phyloP scores from a whole-genome alignment of 2,113 vertebrate genomes.

The Motacilla tschutschensis region DNA sequence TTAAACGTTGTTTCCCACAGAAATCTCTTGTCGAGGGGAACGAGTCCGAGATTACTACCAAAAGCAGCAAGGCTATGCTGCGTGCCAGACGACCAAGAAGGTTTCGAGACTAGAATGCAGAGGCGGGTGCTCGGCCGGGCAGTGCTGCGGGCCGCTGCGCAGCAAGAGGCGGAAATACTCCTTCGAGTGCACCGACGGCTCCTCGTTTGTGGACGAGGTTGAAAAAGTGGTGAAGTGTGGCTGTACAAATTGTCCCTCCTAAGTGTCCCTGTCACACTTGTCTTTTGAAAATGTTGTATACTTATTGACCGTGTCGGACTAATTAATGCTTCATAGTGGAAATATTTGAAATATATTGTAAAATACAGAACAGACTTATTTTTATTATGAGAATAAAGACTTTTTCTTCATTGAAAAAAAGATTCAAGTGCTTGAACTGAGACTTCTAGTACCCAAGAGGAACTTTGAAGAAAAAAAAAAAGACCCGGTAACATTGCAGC shows the following conservation, averaged over 20 bases:
- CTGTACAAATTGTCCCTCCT: constrained; percentile 89
- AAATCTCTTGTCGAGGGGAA: constrained; percentile 97
- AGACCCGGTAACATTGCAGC: constrained; percentile 39
- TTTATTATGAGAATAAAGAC: constrained; percentile 97
- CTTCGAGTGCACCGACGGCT: constrained; percentile 96
- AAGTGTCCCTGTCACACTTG: constrained; percentile 60
- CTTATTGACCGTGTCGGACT: constrained; percentile 86
- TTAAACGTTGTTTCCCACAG: constrained; percentile 64
- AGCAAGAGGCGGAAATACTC: constrained; percentile 98
- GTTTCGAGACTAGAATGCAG: constrained; percentile 93
- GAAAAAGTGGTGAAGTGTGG: constrained; percentile 97
- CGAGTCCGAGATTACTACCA: constrained; percentile 96
- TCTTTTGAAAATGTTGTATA: constrained; percentile 63
- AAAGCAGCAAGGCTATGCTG: constrained; percentile 97
- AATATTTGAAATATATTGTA: constrained; percentile 99
- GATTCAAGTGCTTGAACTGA: constrained; percentile 72
- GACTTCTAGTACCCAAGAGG: constrained; percentile 67
- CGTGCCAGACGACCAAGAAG: constrained; percentile 98
- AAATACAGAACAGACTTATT: constrained; percentile 99
- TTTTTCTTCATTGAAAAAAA: constrained; percentile 76
- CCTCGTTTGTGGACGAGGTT: constrained; percentile 95
- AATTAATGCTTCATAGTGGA: constrained; percentile 90
- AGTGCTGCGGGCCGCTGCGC: constrained; percentile 91
- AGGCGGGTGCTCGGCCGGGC: constrained; percentile 82
- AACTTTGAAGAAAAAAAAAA: constrained; percentile 53